Conservation (phyloP, 2,888 invertebrate species). For the Agriotes lineatus region DNA sequence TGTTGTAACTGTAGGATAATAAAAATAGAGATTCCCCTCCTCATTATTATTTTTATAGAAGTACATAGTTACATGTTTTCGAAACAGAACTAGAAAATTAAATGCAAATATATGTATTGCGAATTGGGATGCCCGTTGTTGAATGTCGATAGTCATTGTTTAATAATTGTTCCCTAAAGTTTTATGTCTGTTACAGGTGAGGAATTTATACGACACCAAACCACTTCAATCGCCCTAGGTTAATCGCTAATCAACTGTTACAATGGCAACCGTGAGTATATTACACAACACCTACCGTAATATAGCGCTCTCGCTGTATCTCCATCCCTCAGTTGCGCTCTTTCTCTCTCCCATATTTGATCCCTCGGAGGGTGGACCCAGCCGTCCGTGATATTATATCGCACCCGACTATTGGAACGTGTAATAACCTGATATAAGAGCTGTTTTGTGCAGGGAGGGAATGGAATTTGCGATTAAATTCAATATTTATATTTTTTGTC, state of each 20-base stretch:
- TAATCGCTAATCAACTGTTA: conserved; percentile 63
- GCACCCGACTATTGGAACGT: conserved; percentile 61
- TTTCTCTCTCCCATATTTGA: conserved; percentile 41
- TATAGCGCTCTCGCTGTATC: conserved; percentile 38
- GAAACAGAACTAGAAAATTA: too few relatives aligned
- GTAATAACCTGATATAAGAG: conserved; percentile 56
- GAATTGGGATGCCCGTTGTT: background rate
- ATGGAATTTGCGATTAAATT: conserved; percentile 34
- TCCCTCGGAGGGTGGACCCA: conserved; percentile 49
- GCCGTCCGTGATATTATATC: conserved; percentile 62
- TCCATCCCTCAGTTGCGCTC: conserved; percentile 37
- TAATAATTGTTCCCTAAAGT: conserved; percentile 12
- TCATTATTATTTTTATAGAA: too few relatives aligned
- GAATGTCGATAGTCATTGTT: background rate
- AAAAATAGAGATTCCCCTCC: too few relatives aligned
- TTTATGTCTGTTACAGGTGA: conserved; percentile 58
- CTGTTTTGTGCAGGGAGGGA: conserved; percentile 43
- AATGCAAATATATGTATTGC: too few relatives aligned
- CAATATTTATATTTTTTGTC: conserved; percentile 34
- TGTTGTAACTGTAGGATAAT: too few relatives aligned
- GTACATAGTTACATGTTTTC: background rate
- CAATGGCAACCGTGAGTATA: conserved; percentile 64
- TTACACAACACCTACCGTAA: conserved; percentile 59
- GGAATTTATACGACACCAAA: conserved; percentile 55
- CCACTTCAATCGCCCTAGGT: conserved; percentile 50